These are phyloP conservation scores for Syngnathus floridae DNA, from an alignment of 2,113 vertebrate genomes.

Conservation along the genomic window DNA sequence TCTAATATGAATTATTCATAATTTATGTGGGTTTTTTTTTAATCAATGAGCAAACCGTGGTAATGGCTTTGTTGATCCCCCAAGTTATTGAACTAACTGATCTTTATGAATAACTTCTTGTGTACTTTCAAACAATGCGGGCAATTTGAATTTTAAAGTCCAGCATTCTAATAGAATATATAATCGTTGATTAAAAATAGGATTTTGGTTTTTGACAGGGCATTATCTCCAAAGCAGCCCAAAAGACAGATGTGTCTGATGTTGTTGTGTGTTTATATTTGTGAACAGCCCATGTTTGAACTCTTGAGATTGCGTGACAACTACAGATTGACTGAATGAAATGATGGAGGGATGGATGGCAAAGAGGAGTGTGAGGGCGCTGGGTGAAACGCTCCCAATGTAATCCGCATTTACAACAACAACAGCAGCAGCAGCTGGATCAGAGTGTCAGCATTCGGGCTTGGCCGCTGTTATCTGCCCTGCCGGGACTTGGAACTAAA, in stretches of 20 bases:
- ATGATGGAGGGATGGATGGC: conserved; percentile 38
- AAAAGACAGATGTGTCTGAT: conserved; percentile 1
- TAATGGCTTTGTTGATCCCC: background rate
- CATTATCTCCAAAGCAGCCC: background rate
- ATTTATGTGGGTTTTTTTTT: background rate
- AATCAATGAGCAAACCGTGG: background rate
- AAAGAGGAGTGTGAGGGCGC: conserved; percentile 36
- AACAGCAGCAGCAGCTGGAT: conserved; percentile 47
- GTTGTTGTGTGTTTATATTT: background rate
- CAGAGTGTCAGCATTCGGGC: conserved; percentile 33
- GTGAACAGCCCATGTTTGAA: conserved; percentile 3
- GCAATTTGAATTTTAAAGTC: background rate
- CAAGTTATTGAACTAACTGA: background rate
- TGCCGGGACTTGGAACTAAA: conserved; percentile 24
- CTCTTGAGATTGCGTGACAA: conserved; percentile 45
- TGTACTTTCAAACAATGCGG: too few relatives aligned
- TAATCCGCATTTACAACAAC: conserved; percentile 42
- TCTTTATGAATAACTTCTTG: background rate
- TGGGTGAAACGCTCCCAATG: conserved; percentile 23
- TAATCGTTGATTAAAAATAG: background rate
- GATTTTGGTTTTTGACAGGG: background rate
- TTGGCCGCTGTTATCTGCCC: conserved; percentile 39
- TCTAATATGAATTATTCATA: background rate
- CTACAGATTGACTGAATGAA: conserved; percentile 54
- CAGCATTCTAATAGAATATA: background rate